Evolutionary conservation across 2,797 vertebrate species (phyloP).

Genomic region (Lateolabrax maculatus): DNA sequence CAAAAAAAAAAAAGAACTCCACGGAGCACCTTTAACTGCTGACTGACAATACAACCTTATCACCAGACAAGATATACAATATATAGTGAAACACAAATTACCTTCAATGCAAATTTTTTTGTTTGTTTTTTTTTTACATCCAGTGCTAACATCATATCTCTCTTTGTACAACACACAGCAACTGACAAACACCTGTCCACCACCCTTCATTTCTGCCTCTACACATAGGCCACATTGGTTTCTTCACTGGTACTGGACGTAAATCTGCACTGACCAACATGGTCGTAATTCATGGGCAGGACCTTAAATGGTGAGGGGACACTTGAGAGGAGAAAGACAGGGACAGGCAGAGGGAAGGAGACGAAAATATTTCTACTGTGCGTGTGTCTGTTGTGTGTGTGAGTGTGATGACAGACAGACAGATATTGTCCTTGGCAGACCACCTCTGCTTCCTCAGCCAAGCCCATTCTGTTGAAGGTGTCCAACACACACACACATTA

Average conservation of each 20-base stretch:
- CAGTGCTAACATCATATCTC: not conserved
- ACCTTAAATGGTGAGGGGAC: conserved; percentile 16
- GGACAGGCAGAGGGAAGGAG: not conserved
- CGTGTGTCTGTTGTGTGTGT: conserved; percentile 14
- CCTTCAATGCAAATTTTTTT: not conserved
- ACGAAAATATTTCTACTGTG: conserved; percentile 3
- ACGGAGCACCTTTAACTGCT: too few relatives aligned
- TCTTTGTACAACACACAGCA: not conserved
- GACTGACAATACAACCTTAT: too few relatives aligned
- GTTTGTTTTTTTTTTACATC: too few relatives aligned
- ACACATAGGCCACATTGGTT: not conserved
- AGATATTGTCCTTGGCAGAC: conserved; percentile 58
- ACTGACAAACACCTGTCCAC: too few relatives aligned
- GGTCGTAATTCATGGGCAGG: not conserved
- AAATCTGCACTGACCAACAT: not conserved
- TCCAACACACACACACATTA: conserved; percentile 32
- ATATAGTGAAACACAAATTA: not conserved
- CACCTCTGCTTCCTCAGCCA: conserved; percentile 48
- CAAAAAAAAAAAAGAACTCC: too few relatives aligned
- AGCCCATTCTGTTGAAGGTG: conserved; percentile 37
- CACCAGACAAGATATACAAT: too few relatives aligned
- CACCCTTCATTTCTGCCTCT: not conserved
- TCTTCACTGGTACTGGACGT: not conserved
- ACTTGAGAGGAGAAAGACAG: conserved; percentile 14
- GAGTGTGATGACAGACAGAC: conserved; percentile 45